Conservation (phyloP, 2,113 vertebrate species). For the Falco punctatus region DNA sequence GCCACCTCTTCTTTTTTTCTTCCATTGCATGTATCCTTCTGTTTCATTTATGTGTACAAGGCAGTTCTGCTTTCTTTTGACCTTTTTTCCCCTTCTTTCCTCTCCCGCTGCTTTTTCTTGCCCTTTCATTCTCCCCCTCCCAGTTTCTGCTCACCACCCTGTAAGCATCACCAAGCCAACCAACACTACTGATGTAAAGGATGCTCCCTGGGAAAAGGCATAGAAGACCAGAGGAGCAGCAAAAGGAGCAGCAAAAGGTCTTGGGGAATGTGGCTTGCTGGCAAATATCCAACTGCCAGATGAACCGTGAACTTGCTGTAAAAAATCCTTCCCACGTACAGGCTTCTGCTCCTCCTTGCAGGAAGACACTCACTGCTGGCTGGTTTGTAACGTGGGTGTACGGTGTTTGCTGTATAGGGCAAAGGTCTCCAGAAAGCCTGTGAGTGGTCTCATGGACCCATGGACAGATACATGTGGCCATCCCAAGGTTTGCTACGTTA, state of each 20-base stretch:
- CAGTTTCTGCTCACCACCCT: background rate
- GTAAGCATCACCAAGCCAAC: background rate
- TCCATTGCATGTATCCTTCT: fast-evolving
- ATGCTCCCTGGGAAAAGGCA: background rate
- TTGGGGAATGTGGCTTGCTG: background rate
- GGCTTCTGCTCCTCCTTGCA: background rate
- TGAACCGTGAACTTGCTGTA: background rate
- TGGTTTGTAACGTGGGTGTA: background rate
- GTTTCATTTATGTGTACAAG: background rate
- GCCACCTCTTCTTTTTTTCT: background rate
- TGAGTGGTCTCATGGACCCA: too few relatives aligned
- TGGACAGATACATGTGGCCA: background rate
- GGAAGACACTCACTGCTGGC: background rate
- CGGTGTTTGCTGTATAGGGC: fast-evolving
- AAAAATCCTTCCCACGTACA: background rate
- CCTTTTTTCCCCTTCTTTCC: fast-evolving
- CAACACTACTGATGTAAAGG: background rate
- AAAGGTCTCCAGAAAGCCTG: background rate
- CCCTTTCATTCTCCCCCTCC: background rate
- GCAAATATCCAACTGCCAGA: background rate
- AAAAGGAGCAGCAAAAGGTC: fast-evolving
- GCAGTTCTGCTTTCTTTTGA: background rate
- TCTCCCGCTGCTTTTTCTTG: background rate
- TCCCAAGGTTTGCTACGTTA: background rate
- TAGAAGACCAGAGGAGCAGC: background rate